A percentile compares a stretch with the other conserved stretches of the same genome.
phyloP scores from a whole-genome alignment of 2,113 vertebrate species.

The Diglossa brunneiventris region DNA sequence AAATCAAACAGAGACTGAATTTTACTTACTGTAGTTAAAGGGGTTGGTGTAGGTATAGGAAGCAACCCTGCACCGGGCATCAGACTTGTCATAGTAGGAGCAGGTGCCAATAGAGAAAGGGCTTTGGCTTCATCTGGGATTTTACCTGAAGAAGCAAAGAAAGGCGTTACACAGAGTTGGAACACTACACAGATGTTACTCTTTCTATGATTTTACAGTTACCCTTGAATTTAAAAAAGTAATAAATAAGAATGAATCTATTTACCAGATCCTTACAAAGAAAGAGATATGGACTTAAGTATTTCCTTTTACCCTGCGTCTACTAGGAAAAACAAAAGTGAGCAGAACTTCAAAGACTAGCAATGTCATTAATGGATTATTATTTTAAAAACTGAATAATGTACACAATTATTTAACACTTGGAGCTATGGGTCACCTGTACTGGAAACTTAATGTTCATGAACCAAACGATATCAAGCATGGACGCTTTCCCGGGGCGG shows the following conservation, averaged over 20 bases:
- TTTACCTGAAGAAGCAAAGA: constrained; percentile 90
- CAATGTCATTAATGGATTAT: constrained; percentile 77
- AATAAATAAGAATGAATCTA: constrained; percentile 72
- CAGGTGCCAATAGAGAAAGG: constrained; percentile 91
- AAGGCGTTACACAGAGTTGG: constrained; percentile 74
- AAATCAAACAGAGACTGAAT: not conserved
- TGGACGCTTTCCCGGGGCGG: constrained; percentile 94
- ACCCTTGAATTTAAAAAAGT: constrained; percentile 73
- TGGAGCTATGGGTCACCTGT: constrained; percentile 99
- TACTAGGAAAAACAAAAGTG: constrained; percentile 82
- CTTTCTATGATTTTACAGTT: constrained; percentile 70
- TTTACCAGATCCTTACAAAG: constrained; percentile 76
- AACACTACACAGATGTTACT: constrained; percentile 55
- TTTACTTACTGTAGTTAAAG: constrained; percentile 67
- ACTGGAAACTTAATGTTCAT: constrained; percentile 99
- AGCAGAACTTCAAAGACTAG: constrained; percentile 79
- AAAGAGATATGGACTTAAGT: constrained; percentile 75
- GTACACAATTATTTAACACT: constrained; percentile 98
- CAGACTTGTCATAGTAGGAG: constrained; percentile 84
- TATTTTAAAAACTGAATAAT: constrained; percentile 85
- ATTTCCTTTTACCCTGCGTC: constrained; percentile 79
- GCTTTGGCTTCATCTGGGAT: constrained; percentile 98
- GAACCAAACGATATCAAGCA: constrained; percentile 99
- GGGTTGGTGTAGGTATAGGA: constrained; percentile 87
- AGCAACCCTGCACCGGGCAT: constrained; percentile 92